Conservation (phyloP, 2,113 vertebrate species). For the Mystacornis crossleyi region DNA sequence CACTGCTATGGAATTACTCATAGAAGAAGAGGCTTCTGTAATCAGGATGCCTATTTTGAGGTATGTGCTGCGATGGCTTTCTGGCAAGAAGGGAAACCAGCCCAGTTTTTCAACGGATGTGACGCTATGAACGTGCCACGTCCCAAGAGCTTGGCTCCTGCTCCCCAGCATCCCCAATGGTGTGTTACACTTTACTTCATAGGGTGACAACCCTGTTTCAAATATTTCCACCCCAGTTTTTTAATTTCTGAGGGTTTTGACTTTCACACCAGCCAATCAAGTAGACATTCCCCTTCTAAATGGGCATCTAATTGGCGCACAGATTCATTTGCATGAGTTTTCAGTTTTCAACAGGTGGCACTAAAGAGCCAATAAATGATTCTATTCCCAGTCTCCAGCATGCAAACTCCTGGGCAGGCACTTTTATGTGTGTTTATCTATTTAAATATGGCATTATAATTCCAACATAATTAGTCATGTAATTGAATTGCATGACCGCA, state of each 20-base stretch:
- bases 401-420: slow-evolving; percentile 40
- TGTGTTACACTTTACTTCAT: neutral
- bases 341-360: slow-evolving; percentile 67
- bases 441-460: slow-evolving; percentile 62
- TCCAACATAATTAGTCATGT: slow-evolving; percentile 57
- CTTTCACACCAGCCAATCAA: neutral
- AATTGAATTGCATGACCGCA: slow-evolving; percentile 59
- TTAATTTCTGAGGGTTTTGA: neutral
- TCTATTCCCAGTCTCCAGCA: slow-evolving; percentile 1
- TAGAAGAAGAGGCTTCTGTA: neutral
- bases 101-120: neutral
- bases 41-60: neutral
- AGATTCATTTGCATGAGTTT: slow-evolving; percentile 36
- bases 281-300: neutral
- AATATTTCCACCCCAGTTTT: neutral
- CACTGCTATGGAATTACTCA: neutral
- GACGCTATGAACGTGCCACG: rapidly evolving
- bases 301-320: neutral
- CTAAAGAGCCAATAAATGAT: slow-evolving; percentile 67
- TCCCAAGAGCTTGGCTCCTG: neutral
- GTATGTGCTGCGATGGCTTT: neutral
- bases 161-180: neutral
- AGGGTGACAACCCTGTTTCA: neutral
- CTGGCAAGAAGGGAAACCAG: neutral
- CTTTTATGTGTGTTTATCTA: slow-evolving; percentile 51